Evolutionary conservation across 1,140 invertebrate species (phyloP), one percentile per base, ranked within the genome.

Genomic region (Sogatella furcifera): DNA sequence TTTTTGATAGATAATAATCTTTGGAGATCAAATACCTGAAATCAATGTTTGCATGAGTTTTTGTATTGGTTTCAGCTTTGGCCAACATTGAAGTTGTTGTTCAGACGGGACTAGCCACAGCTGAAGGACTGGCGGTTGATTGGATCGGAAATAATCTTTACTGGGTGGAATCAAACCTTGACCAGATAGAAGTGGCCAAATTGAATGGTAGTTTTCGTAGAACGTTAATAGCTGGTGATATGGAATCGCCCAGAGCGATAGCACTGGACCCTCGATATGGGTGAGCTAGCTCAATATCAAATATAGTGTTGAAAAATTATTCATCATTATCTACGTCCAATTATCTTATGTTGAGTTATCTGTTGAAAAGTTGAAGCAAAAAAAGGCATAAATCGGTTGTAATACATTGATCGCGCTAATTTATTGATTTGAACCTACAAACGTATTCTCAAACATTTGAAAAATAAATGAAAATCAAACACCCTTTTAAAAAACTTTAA

Each of bases 181-280:
- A 93, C 72, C 90, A 93, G 71, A 94, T 95, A 46, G 90, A 95
- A 77, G 92, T 95, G 57, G 84, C 90, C 13, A 84, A 84, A 64
- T 72, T 92, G 38, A 86, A 92, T 71, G 92, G 92, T 1, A 81
- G 79, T 49, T 86, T 82, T 68, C 73, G 91, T 5, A 80, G 86
- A 38, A 94, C 90, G 0, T 73, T 95, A 0, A 80, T 95, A 24
- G 85, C 89, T 17, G 89, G 89, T 0, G 84, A 86, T 64, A 92
- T 95, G 84, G 84, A 89, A 65, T 92, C 84, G 68, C 91, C 92
- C 0, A 73, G 92, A 21, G 90, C 91, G 3, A 86, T 96, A 65
- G 89, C 87, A 1, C 70, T 93, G 1, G 92, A 96, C 76, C 91
- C 92, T 0, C 75, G 84, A 59, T 78, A 81, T 63, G 89, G 89